phyloP scores from a whole-genome alignment of 2,113 vertebrate species.

The Rhinopomastus cyanomelas region DNA sequence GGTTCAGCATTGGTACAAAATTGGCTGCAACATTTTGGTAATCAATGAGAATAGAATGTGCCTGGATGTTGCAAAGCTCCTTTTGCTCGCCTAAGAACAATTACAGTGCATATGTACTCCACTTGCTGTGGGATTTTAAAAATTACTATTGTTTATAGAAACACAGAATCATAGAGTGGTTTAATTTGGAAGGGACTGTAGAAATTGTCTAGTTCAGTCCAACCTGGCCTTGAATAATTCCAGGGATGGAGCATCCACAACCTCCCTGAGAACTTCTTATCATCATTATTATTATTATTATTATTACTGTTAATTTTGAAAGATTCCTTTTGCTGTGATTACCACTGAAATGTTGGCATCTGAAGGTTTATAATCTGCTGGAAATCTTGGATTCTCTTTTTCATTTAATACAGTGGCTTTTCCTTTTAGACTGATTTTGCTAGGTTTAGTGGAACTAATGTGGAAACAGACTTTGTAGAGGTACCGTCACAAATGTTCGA shows the following conservation, averaged over 20 bases:
- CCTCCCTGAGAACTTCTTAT: too few relatives aligned
- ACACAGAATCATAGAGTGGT: too few relatives aligned
- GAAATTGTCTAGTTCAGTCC: too few relatives aligned
- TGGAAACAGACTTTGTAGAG: slow-evolving; percentile 96
- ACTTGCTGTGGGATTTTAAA: background rate
- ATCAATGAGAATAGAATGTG: background rate
- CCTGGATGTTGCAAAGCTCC: background rate
- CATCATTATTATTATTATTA: too few relatives aligned
- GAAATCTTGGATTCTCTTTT: background rate
- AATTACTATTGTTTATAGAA: too few relatives aligned
- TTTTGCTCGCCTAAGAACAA: background rate
- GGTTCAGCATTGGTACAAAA: background rate
- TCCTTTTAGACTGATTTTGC: slow-evolving; percentile 84
- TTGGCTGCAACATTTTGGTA: background rate
- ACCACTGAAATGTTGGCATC: background rate
- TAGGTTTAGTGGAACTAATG: slow-evolving; percentile 92
- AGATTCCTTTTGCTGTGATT: background rate
- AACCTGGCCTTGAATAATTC: too few relatives aligned
- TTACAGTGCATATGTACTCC: background rate
- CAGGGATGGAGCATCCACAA: too few relatives aligned
- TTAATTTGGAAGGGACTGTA: too few relatives aligned
- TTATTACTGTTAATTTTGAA: background rate
- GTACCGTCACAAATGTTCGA: slow-evolving; percentile 96
- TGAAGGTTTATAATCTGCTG: background rate
- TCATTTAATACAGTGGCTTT: background rate